Base-by-base conservation (phyloP, 2,888 invertebrate genomes). In the Eilema depressum region DNA sequence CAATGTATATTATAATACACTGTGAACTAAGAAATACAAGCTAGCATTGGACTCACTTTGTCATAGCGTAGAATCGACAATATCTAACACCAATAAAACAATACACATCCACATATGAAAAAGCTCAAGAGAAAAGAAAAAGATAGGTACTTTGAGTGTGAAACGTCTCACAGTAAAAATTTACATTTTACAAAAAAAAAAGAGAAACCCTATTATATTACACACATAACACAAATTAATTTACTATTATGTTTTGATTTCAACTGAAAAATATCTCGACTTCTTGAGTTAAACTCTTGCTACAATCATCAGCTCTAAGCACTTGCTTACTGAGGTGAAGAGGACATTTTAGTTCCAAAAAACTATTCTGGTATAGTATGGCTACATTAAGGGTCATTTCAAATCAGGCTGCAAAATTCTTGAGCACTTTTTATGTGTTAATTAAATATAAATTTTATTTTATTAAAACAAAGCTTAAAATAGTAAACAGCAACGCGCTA, bases 81-180 rank as follows among this genome's bases (percentile, higher is more conserved):
- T 23, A 68, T 76, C 80, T 84, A 86, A 86, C 86, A 85, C 63
- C 73, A 82, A 85, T 79, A 82, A 86, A 82, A 75, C 70, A 85
- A 84, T 80, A 77, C 78, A 84, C 83, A 69, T 79, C 63, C 82
- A 85, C 81, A 80, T 82, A 82, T 84, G 85, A 86, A 86, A 80
- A 91, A 91, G 91, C 91, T 76, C 82, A 87, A 85, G 86, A 86
- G 82, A 74, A 74, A 82, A 74, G 75, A 74, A 73, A 78, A 25
- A 73, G 79, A 78, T 37, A 76, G 78, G 63, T 63, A 75, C 72
- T 72, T 76, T 70, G 76, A 66, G 72, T 73, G 66, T 60, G 72
- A 80, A 78, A 80, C 71, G 70, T 69, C 73, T 69, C 74, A 82
- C 81, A 76, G 10, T 33, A 25, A 66, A 56, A 65, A 28, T 41